Evolutionary conservation across 2,113 vertebrate species (phyloP), one percentile per base, ranked within the genome.

Genomic region (Dasyurus viverrinus): DNA sequence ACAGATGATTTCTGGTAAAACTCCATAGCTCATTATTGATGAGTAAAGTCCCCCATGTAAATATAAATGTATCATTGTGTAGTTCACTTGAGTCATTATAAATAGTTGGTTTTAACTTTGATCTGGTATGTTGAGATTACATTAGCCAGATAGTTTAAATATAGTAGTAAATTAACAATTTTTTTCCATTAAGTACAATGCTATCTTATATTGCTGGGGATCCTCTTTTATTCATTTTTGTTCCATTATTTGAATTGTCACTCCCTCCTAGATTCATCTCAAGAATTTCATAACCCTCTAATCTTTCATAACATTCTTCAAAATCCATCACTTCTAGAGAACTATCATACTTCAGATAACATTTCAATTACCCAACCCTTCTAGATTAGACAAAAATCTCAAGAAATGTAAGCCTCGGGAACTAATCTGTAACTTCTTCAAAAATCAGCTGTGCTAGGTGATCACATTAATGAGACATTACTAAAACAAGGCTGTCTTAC

Each of bases 1-100:
- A 2, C 92, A 93, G 53, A 96, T 94, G 53, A 94, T 89, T 95
- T 97, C 94, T 96, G 94, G 92, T 97, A 94, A 98, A 7, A 94
- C 54, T 47, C 9, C 48, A 1, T 9, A 94, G n/a, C 23, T 55
- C 92, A 57, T 23, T 89, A 92, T 30, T 57, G 53, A 57, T 92
- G 55, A 94, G 89, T 48, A 30, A 97, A 95, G 53, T 48, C 92
- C 54, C 48, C 36, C 53, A 93, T 93, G 57, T 92, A 94, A 97
- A 97, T 90, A 94, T 30, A 93, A 93, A 89, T 97, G 93, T 96
- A 48, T 96, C 95, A 97, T 57, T 53, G 68, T 96, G 68, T 2
- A 50, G 92, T 93, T 95, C 92, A 90, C 46, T 95, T 94, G 95
- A 14, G 1, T 95, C n/a, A 93, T 96, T 54, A 93, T 93, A 96